Conservation (phyloP, 2,113 vertebrate genomes). For the Hippocampus comes region DNA sequence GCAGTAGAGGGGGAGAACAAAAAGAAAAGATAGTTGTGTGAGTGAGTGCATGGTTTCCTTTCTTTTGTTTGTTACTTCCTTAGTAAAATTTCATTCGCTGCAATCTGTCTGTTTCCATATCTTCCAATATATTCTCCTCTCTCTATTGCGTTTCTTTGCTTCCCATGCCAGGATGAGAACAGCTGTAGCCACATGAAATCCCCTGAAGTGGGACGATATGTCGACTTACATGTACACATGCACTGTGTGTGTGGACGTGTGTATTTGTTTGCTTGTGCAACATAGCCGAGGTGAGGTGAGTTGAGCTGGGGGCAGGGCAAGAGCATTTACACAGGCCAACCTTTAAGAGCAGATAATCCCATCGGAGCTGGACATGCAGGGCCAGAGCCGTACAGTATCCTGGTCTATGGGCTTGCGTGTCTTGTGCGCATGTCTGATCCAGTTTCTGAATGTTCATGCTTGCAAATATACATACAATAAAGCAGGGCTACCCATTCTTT, state of each 20-base stretch:
- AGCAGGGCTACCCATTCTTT: not conserved
- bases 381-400: conserved; percentile 10
- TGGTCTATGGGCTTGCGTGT: conserved; percentile 9
- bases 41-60: conserved; percentile 30
- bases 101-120: conserved; percentile 38
- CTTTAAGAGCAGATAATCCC: conserved; percentile 52
- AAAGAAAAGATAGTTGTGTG: conserved; percentile 25
- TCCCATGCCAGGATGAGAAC: conserved; percentile 56
- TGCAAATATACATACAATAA: not conserved
- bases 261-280: conserved; percentile 23
- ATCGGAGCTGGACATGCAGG: conserved; percentile 34
- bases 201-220: conserved; percentile 49
- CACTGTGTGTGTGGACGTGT: conserved; percentile 24
- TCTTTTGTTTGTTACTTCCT: conserved; percentile 32
- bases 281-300: conserved; percentile 26
- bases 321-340: conserved; percentile 48
- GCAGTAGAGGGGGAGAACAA: conserved; percentile 32
- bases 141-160: conserved; percentile 40
- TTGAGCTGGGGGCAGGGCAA: conserved; percentile 15
- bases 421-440: not conserved
- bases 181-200: conserved; percentile 62
- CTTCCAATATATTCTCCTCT: conserved; percentile 23
- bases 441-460: not conserved
- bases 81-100: conserved; percentile 47
- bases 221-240: conserved; percentile 43